phyloP scores from a whole-genome alignment of 2,797 vertebrate genomes.

The Gallirallus australis region DNA sequence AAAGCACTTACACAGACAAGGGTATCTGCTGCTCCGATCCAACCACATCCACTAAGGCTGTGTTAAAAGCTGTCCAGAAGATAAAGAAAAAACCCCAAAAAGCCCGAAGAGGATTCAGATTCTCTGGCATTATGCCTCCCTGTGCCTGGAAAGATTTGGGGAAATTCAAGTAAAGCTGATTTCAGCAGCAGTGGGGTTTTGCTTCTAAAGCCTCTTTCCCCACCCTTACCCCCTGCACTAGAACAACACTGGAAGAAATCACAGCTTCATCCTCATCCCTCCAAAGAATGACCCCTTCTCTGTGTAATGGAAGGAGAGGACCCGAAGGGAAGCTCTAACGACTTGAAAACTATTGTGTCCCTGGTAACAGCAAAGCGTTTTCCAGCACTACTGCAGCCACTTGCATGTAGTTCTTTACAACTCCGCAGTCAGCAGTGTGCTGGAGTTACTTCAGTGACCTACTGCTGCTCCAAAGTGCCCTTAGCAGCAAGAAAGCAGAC shows the following conservation, averaged over 20 bases:
- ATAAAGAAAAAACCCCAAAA: conserved; percentile 79
- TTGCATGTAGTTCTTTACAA: conserved; percentile 78
- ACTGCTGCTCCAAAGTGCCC: conserved; percentile 74
- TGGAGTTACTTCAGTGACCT: conserved; percentile 78
- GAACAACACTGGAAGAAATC: conserved; percentile 60
- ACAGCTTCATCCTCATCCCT: conserved; percentile 73
- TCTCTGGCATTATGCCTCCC: conserved; percentile 82
- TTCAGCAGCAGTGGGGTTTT: not conserved
- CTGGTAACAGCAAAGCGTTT: conserved; percentile 73
- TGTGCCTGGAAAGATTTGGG: conserved; percentile 2
- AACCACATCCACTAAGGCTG: conserved; percentile 81
- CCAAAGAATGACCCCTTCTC: conserved; percentile 50
- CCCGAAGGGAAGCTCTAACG: conserved; percentile 68
- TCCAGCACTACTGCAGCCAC: conserved; percentile 79
- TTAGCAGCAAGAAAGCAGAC: conserved; percentile 73
- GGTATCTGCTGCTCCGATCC: conserved; percentile 94
- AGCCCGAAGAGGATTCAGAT: conserved; percentile 74
- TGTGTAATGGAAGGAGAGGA: conserved; percentile 29
- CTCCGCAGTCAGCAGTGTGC: conserved; percentile 83
- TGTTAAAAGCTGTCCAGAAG: conserved; percentile 84
- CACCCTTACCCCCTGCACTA: not conserved
- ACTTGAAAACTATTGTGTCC: conserved; percentile 79
- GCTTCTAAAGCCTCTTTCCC: not conserved
- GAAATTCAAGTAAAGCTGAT: conserved; percentile 22
- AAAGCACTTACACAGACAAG: conserved; percentile 93